Evolutionary conservation across 2,113 vertebrate genomes (phyloP).

Genomic region (Regulus satrapa): DNA sequence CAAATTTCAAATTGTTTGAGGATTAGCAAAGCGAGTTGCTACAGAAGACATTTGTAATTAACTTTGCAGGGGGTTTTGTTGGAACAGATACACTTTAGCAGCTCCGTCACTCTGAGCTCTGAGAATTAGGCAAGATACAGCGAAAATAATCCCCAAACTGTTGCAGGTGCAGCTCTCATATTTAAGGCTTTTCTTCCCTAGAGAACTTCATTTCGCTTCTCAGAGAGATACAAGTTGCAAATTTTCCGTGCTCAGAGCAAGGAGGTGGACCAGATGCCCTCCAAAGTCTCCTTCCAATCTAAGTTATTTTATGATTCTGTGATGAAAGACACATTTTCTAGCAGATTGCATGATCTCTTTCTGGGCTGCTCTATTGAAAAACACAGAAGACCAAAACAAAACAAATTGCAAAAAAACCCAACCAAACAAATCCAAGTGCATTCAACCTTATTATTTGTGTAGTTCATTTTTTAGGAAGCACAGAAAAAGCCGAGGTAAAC

Average conservation of each 20-base stretch:
- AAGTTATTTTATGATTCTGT: not conserved
- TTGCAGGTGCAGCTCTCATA: not conserved
- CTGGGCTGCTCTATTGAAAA: not conserved
- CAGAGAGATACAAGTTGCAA: not conserved
- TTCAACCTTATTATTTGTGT: not conserved
- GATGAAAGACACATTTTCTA: not conserved
- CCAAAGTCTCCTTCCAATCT: not conserved
- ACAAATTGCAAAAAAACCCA: rapidly evolving
- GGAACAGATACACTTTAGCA: not conserved
- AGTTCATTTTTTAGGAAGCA: not conserved
- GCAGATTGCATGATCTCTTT: not conserved
- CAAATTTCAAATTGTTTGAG: not conserved
- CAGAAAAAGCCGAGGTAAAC: not conserved
- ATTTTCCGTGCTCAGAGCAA: not conserved
- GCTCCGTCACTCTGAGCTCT: not conserved
- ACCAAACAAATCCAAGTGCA: not conserved
- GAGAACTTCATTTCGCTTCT: not conserved
- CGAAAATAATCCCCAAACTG: not conserved
- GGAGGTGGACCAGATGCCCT: not conserved
- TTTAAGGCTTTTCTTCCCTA: not conserved
- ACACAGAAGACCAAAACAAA: not conserved
- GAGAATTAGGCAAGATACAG: not conserved
- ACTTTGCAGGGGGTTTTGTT: not conserved
- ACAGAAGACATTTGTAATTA: not conserved
- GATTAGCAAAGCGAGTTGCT: not conserved